Evolutionary conservation across 2,113 vertebrate genomes (phyloP).

Genomic region (Perccottus glenii): DNA sequence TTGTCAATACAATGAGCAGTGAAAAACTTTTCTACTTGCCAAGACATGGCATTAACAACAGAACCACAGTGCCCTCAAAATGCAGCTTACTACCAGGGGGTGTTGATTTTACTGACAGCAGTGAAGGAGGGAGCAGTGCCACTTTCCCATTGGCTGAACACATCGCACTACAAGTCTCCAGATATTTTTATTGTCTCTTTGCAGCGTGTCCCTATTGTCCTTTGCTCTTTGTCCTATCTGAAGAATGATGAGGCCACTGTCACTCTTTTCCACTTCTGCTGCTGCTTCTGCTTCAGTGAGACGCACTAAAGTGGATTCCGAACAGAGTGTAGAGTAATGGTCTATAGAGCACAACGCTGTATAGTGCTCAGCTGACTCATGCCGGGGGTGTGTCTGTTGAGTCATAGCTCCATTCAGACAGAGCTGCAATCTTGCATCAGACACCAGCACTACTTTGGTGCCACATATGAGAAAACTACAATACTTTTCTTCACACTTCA

Average conservation of each 20-base stretch:
- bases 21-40: too few relatives aligned
- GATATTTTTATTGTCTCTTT: neutral
- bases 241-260: conserved; percentile 11
- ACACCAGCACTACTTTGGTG: conserved; percentile 11
- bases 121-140: neutral
- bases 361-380: conserved; percentile 34
- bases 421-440: conserved; percentile 1
- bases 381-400: conserved; percentile 33
- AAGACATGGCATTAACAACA: too few relatives aligned
- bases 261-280: neutral
- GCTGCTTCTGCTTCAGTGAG: too few relatives aligned
- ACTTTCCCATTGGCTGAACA: neutral
- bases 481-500: neutral
- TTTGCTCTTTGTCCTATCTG: conserved; percentile 25
- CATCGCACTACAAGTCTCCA: neutral
- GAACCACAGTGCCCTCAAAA: too few relatives aligned
- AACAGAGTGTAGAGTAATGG: neutral
- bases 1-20: too few relatives aligned
- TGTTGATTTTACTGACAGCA: neutral
- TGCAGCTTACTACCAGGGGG: neutral
- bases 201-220: neutral
- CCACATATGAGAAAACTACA: conserved; percentile 46
- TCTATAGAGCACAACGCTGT: neutral
- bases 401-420: conserved; percentile 21
- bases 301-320: neutral